Base-by-base conservation (phyloP, 2,113 vertebrate genomes). In the Atrichornis clamosus region DNA sequence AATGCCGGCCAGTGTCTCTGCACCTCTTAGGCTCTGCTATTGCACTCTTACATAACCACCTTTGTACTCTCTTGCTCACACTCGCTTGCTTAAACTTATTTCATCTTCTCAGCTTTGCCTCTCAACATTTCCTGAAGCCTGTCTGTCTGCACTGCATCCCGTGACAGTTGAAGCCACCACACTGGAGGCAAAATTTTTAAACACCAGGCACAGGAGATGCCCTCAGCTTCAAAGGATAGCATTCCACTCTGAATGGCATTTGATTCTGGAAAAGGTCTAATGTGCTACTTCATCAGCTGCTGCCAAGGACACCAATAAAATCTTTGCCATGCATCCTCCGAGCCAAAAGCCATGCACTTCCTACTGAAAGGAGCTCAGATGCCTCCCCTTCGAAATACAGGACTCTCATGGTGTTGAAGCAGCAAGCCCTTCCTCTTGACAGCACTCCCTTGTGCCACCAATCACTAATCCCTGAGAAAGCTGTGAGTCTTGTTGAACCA, bases 51-150 rank as follows among this genome's bases (percentile, higher is more conserved):
- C n/a, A n/a, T n/a, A n/a, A n/a, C n/a, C n/a, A n/a, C n/a, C n/a
- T n/a, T n/a, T n/a, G 2, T 16, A 5, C 32, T 11, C 41, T 35
- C 1, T 1, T 11, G 13, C 39, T 42, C n/a, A n/a, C 1, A 1
- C 39, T 42, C 4, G 1, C 70, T 56, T 0, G 2, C 24, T 35
- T n/a, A 6, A 4, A 9, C 30, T 63, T 10, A 11, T 28, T n/a
- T 52, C 13, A 5, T 55, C 39, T 42, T 9, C 12, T 11, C 16
- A 42, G 11, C 33, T 47, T 19, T 55, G 16, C 50, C 69, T 33
- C 50, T 19, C 30, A 26, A 2, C 2, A 4, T 15, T 19, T 26
- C 30, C 15, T 24, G 21, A 4, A 24, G 28, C 28, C 30, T 42
- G 22, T 33, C 50, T 33, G 41, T 6, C 20, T 23, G 41, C 17